Conservation (phyloP, 1,140 invertebrate species). For the Temnothorax longispinosus region DNA sequence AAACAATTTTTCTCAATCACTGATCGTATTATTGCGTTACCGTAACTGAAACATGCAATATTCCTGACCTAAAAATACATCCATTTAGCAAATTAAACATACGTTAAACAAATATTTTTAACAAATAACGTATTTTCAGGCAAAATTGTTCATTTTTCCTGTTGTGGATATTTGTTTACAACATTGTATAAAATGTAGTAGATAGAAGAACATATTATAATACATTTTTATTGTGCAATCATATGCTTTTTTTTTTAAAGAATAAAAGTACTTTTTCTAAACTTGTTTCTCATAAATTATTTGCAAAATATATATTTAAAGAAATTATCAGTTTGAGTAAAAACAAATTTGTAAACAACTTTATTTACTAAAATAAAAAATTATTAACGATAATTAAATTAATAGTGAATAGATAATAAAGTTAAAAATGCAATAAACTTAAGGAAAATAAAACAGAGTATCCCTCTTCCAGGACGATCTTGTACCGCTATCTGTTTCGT, state of each 20-base stretch:
- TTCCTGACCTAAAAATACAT: conserved; percentile 1
- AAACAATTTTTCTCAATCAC: conserved; percentile 1
- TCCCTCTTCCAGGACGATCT: background rate
- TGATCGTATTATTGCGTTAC: background rate
- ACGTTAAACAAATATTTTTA: background rate
- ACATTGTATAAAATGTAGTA: background rate
- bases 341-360: background rate
- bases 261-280: background rate
- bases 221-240: background rate
- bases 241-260: background rate
- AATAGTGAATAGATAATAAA: background rate
- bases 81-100: conserved; percentile 25
- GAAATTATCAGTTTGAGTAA: background rate
- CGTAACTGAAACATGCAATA: background rate
- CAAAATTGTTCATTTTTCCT: background rate
- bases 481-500: background rate
- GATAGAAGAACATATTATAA: background rate
- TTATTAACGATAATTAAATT: background rate
- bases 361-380: background rate
- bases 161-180: background rate
- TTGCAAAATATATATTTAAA: background rate
- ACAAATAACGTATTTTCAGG: background rate
- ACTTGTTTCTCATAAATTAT: background rate
- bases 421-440: background rate
- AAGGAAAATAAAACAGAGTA: no score